Evolutionary conservation across 2,888 invertebrate genomes (phyloP).

Genomic region (Drosophila anomalipes): DNA sequence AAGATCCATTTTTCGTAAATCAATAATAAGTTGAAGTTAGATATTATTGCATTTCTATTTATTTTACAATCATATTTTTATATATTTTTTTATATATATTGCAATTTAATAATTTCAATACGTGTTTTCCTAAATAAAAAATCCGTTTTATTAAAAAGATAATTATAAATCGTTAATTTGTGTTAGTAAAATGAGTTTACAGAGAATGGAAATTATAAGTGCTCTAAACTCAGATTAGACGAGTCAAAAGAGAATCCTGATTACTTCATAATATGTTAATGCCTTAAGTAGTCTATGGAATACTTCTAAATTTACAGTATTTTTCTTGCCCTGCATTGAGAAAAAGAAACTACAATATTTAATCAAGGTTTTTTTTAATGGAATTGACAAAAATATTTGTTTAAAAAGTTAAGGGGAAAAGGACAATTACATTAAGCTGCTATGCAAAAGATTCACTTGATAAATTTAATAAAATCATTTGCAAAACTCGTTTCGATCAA

Average conservation of each 20-base stretch:
- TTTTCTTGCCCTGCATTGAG: not conserved
- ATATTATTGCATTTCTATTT: not conserved
- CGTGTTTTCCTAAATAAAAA: not conserved
- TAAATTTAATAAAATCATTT: conserved; percentile 29
- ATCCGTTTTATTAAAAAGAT: not conserved
- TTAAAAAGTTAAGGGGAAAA: not conserved
- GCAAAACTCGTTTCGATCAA: conserved; percentile 40
- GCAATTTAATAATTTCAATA: not conserved
- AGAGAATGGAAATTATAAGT: not conserved
- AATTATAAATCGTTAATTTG: not conserved
- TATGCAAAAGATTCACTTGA: conserved; percentile 4
- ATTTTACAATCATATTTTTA: not conserved
- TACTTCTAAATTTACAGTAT: not conserved
- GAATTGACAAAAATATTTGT: not conserved
- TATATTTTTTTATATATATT: not conserved
- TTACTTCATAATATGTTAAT: not conserved
- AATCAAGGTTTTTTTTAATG: not conserved
- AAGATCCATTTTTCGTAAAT: not conserved
- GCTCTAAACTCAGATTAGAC: not conserved
- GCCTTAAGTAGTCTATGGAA: not conserved
- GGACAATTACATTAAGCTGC: not conserved
- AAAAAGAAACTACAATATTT: not conserved
- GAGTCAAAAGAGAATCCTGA: not conserved
- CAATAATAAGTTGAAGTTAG: not conserved
- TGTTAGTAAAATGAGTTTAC: not conserved